Conservation (phyloP, 30 jellyfish, hydroid and myxozoan genomes). For the Cassiopea xamachana region DNA sequence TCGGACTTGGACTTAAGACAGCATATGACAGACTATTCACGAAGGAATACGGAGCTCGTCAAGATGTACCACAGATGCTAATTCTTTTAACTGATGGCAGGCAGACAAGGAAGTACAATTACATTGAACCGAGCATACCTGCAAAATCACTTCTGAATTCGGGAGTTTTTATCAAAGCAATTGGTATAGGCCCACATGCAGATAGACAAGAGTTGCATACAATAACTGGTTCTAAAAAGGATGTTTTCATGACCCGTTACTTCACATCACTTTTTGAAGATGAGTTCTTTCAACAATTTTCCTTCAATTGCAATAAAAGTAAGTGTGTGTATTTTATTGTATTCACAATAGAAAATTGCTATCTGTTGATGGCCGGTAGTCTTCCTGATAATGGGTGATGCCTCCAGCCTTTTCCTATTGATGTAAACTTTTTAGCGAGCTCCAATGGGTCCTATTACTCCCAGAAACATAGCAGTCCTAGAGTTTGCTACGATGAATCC, state of each 20-base stretch:
- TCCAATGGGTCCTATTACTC: no score
- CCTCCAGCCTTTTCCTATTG: no score
- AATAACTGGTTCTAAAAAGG: conserved; percentile 22
- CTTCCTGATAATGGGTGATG: no score
- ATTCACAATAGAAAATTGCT: not conserved
- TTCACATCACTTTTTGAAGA: not conserved
- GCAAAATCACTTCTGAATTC: conserved; percentile 48
- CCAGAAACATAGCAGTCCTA: no score
- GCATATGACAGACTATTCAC: conserved; percentile 33
- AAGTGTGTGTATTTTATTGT: not conserved
- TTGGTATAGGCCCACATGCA: conserved; percentile 29
- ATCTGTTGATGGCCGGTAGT: no score
- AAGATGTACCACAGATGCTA: conserved; percentile 6
- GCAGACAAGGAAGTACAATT: conserved; percentile 17
- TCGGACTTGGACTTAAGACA: conserved; percentile 40
- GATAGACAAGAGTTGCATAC: conserved; percentile 10
- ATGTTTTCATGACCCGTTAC: conserved; percentile 1
- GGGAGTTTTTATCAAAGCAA: conserved; percentile 25
- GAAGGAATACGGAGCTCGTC: conserved; percentile 39
- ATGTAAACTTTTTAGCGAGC: no score
- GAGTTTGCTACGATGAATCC: no score
- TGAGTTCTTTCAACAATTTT: not conserved
- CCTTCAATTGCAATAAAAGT: conserved; percentile 18
- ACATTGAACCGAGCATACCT: conserved; percentile 25
- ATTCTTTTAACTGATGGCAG: conserved; percentile 39